Percentiles rank a stretch among this genome's conserved stretches.
These are phyloP conservation scores for Arctocebus calabarensis DNA, from an alignment of 2,797 vertebrate species.

Conservation along the genomic window DNA sequence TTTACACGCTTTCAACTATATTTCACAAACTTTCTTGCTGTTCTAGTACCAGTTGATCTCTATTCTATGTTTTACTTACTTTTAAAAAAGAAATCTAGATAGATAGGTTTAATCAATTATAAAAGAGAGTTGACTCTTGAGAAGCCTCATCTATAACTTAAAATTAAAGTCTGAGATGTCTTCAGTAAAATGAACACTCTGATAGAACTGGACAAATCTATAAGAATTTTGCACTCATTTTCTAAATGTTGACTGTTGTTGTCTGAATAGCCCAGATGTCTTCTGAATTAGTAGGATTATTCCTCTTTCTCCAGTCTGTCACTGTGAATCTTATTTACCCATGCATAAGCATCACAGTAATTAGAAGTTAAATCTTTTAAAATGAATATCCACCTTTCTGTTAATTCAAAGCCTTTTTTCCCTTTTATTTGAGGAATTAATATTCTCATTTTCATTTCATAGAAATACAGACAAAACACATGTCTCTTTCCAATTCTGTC, in stretches of 20 bases:
- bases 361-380: conserved; percentile 65
- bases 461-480: conserved; percentile 51
- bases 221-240: background rate
- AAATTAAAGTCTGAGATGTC: conserved; percentile 34
- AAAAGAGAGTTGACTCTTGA: background rate
- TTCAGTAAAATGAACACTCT: background rate
- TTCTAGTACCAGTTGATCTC: background rate
- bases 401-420: conserved; percentile 41
- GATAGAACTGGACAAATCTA: background rate
- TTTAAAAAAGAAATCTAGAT: background rate
- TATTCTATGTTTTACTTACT: background rate
- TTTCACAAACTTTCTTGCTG: background rate
- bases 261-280: conserved; percentile 54
- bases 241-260: conserved; percentile 31
- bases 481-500: conserved; percentile 22
- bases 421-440: conserved; percentile 58
- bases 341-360: background rate
- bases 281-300: conserved; percentile 26
- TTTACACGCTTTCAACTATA: background rate
- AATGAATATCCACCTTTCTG: conserved; percentile 56
- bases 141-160: background rate
- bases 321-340: conserved; percentile 13
- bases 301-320: background rate
- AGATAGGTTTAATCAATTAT: background rate
- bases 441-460: conserved; percentile 41